Evolutionary conservation across 2,888 invertebrate genomes (phyloP), one percentile per base, ranked within the genome.

Genomic region (Temnothorax rugatulus): DNA sequence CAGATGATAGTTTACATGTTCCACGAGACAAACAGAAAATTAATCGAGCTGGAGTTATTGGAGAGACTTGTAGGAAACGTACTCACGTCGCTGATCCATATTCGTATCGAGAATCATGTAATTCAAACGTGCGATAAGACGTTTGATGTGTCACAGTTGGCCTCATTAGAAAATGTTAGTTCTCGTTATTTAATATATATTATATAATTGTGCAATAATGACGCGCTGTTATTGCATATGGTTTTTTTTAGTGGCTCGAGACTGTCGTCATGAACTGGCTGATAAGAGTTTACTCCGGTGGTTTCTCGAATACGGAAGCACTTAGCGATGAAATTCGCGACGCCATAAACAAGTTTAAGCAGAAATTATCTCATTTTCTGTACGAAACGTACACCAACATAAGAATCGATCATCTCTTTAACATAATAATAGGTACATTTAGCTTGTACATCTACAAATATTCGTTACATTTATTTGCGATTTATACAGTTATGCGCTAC

Each of bases 341-440:
- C 92, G 96, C 96, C 8, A 96, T 97, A 82, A 95, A 96, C 64
- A 96, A 96, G 89, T 97, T 97, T 91, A 97, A 97, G 92, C 96
- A 97, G 82, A 98, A 98, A 93, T 95, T 99, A 25, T 96, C 96
- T 41, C 97, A 98, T 93, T 98, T 97, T 94, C 95, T 99, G 87
- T 98, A 98, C 93, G 98, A 99, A 94, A 98, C 97, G 47, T 99
- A 98, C 92, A 98, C 98, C 9, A 97, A 97, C 94, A 96, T 97
- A 74, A 96, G 99, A 90, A 99, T 99, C 88, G 97, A 98, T 90
- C 98, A 99, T 94, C 96, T 99, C 75, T 99, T 99, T 94, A 98
- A 98, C 93, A 99, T 99, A 84, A 98, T 99, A 81, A 99, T 99
- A 90, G 97, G 97, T 97, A 88, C 73, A 29, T 21, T 29, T 15